Conservation (phyloP, 2,797 vertebrate genomes). For the Sphenodon punctatus region DNA sequence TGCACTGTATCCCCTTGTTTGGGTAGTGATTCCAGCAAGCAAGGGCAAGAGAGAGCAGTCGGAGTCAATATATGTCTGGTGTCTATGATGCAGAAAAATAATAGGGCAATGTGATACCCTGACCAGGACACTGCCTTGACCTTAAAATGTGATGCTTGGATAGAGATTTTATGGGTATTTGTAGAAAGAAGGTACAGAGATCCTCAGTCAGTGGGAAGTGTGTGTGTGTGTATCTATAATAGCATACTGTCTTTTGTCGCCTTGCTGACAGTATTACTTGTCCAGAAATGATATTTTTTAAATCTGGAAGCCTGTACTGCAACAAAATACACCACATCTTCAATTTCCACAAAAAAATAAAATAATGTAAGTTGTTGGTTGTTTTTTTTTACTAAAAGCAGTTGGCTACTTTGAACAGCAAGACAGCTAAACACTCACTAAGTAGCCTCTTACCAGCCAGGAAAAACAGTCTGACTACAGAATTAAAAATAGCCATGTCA, state of each 20-base stretch:
- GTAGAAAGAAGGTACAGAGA: rapidly evolving
- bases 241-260: neutral
- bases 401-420: neutral
- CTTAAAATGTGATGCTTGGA: neutral
- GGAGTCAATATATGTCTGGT: neutral
- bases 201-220: neutral
- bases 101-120: neutral
- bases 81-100: neutral
- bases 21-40: neutral
- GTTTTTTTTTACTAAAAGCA: neutral
- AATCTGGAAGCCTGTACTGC: neutral
- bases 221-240: neutral
- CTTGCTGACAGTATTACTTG: neutral
- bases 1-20: neutral
- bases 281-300: neutral
- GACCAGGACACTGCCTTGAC: neutral
- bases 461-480: conserved; percentile 19
- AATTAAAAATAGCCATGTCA: neutral
- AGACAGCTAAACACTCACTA: neutral
- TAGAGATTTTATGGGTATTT: rapidly evolving
- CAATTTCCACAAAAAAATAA: neutral
- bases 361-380: neutral
- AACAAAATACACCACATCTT: no score
- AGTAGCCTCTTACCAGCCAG: conserved; percentile 25
- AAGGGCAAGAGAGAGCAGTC: neutral